Percentiles rank a stretch among this genome's conserved stretches.
Conservation (phyloP, 2,888 invertebrate species). For the Noctua janthina region DNA sequence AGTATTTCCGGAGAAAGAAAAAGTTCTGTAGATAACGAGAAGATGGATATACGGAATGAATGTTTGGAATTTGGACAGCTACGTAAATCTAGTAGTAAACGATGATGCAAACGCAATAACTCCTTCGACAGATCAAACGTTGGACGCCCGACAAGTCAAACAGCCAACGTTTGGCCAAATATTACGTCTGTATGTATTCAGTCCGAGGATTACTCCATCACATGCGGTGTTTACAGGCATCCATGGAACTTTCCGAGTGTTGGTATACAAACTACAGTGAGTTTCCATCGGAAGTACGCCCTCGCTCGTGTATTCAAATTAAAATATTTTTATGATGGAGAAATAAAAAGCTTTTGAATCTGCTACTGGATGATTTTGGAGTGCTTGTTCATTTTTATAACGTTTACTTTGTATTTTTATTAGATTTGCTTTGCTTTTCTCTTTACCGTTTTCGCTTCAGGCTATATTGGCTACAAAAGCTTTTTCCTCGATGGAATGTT, state of each 20-base stretch:
- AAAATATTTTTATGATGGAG: constrained; percentile 42
- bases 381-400: background rate
- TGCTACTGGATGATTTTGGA: constrained; percentile 1
- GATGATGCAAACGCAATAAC: constrained; percentile 39
- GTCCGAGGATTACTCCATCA: constrained; percentile 41
- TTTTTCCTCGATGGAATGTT: background rate
- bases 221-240: constrained; percentile 35
- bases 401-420: background rate
- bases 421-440: background rate
- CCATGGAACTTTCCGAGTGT: constrained; percentile 58
- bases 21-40: background rate
- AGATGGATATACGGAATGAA: background rate
- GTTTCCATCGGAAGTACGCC: constrained; percentile 38
- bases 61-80: constrained; percentile 7
- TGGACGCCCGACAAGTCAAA: constrained; percentile 13
- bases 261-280: constrained; percentile 41
- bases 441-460: background rate
- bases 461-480: background rate
- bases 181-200: constrained; percentile 23
- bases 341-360: constrained; percentile 45
- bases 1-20: constrained; percentile 4
- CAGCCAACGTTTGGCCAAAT: constrained; percentile 44
- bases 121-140: constrained; percentile 33
- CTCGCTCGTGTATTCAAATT: constrained; percentile 30
- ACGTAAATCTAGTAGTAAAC: constrained; percentile 31